Conservation (phyloP, 2,113 vertebrate genomes). For the Pelmatolapia mariae region DNA sequence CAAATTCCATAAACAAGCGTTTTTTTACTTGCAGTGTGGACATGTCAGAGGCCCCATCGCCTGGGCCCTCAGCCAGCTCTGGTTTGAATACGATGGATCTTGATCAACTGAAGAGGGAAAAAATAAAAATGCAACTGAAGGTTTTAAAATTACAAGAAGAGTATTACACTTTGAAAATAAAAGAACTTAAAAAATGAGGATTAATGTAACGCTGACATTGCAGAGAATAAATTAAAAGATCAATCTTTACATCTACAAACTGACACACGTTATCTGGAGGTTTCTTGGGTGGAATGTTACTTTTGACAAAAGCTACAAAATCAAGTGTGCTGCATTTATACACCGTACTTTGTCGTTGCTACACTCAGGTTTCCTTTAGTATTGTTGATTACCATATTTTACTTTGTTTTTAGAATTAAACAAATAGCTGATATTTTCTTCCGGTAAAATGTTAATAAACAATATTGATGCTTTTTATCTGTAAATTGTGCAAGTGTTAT, state of each 20-base stretch:
- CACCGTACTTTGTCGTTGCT: fast-evolving
- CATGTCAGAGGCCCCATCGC: fast-evolving
- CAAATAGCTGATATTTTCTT: background rate
- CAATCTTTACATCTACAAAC: background rate
- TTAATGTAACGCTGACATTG: background rate
- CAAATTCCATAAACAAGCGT: fast-evolving
- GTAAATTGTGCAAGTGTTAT: background rate
- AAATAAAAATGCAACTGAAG: constrained; percentile 18
- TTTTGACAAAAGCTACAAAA: background rate
- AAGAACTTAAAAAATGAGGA: background rate
- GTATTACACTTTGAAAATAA: constrained; percentile 12
- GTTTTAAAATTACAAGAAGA: constrained; percentile 23
- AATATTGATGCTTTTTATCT: background rate
- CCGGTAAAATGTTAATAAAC: background rate
- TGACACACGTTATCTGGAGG: background rate
- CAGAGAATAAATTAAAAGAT: background rate
- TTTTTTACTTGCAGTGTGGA: background rate
- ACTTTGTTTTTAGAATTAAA: background rate
- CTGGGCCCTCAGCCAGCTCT: background rate
- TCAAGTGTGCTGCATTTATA: background rate
- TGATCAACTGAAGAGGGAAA: constrained; percentile 17
- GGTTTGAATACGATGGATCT: background rate
- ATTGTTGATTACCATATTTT: background rate
- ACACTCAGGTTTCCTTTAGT: background rate
- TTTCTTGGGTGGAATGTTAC: background rate